A percentile compares a stretch with the other conserved stretches of the same genome.
These are phyloP conservation scores for Catajapyx aquilonaris DNA, from an alignment of 1,140 invertebrate genomes.

Conservation along the genomic window DNA sequence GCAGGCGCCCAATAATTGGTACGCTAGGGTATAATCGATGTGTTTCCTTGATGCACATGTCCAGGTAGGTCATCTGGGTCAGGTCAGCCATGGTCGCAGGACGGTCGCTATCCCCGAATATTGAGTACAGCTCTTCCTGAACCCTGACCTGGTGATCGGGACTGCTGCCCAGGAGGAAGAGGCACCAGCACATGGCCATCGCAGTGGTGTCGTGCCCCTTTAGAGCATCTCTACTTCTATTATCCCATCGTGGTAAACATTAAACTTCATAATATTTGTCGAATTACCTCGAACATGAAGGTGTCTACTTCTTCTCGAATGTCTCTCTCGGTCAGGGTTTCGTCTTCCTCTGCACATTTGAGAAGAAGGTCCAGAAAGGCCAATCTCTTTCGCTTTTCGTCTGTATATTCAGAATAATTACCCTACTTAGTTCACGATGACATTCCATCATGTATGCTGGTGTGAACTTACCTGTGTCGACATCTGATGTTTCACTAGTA, in stretches of 20 bases:
- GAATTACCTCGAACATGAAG: conserved; percentile 42
- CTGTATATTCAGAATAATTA: conserved; percentile 14
- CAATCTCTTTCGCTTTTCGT: too few relatives aligned
- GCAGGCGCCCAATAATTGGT: conserved; percentile 48
- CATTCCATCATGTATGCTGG: neutral
- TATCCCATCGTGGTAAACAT: too few relatives aligned
- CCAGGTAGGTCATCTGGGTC: too few relatives aligned
- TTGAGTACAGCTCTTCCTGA: conserved; percentile 59
- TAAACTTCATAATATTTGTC: neutral
- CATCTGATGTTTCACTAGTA: neutral
- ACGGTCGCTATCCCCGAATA: conserved; percentile 58
- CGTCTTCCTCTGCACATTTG: conserved; percentile 26
- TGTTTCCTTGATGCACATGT: conserved; percentile 62
- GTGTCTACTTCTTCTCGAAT: conserved; percentile 40
- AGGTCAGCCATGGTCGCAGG: conserved; percentile 14
- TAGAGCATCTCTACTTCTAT: too few relatives aligned
- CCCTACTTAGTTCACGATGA: neutral
- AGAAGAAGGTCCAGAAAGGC: conserved; percentile 56
- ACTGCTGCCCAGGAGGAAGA: neutral
- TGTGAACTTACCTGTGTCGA: too few relatives aligned
- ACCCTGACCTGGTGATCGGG: conserved; percentile 1
- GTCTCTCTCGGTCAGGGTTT: conserved; percentile 18
- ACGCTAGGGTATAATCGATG: conserved; percentile 68
- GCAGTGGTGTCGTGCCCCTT: conserved; percentile 4
- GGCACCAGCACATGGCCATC: neutral